Conservation (phyloP, 2,113 vertebrate species). For the Sporophila hypoxantha region DNA sequence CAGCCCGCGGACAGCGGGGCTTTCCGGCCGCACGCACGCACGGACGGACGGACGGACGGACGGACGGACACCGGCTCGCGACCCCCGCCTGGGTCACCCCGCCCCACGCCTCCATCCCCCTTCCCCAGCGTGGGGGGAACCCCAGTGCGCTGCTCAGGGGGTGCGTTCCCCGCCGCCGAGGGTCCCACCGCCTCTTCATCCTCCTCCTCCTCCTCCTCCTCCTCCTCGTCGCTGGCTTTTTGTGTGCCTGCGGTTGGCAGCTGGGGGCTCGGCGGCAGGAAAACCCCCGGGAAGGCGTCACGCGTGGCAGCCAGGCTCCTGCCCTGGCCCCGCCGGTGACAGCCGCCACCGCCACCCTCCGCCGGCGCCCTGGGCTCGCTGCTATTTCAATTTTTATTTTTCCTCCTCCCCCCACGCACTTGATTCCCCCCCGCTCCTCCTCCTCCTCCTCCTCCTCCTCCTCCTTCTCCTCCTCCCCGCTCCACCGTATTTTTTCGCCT, state of each 20-base stretch:
- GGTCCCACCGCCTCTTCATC: background rate
- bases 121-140: background rate
- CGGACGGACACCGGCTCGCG: background rate
- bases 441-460: background rate
- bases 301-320: conserved; percentile 41
- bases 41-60: background rate
- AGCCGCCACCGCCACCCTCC: conserved; percentile 45
- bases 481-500: conserved; percentile 24
- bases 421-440: background rate
- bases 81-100: background rate
- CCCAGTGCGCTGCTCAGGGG: background rate
- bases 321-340: conserved; percentile 47
- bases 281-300: conserved; percentile 55
- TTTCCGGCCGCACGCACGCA: background rate
- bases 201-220: background rate
- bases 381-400: conserved; percentile 31
- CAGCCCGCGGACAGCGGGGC: conserved; percentile 60
- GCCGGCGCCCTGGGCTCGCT: conserved; percentile 11
- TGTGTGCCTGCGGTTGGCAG: conserved; percentile 61
- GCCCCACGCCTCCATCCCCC: background rate
- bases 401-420: conserved; percentile 12
- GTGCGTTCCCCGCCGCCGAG: background rate
- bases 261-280: conserved; percentile 66
- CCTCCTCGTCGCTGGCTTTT: background rate
- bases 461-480: background rate